A percentile compares a stretch with the other conserved stretches of the same genome.
phyloP scores from a whole-genome alignment of 1,140 invertebrate species.

The Helicoverpa zea region DNA sequence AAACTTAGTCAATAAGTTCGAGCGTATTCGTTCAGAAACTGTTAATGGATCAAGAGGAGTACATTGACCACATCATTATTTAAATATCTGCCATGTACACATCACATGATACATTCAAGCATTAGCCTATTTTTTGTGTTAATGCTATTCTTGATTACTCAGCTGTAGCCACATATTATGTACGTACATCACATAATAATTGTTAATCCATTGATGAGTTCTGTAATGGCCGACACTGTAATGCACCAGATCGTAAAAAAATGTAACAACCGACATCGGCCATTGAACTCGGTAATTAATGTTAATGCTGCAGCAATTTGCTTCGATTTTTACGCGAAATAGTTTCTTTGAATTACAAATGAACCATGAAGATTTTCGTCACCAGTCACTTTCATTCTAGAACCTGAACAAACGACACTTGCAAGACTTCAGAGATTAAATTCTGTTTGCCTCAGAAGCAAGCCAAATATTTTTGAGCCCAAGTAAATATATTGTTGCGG shows the following conservation, averaged over 20 bases:
- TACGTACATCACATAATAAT: not conserved
- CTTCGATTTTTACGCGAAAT: conserved; percentile 64
- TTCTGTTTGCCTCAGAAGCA: not conserved
- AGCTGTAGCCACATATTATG: conserved; percentile 3
- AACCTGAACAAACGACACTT: not conserved
- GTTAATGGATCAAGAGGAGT: not conserved
- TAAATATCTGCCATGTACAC: conserved; percentile 12
- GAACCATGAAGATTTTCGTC: conserved; percentile 57
- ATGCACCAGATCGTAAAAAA: conserved; percentile 48
- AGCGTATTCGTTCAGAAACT: not conserved
- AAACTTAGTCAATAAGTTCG: not conserved
- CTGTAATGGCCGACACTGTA: not conserved
- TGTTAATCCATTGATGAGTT: not conserved
- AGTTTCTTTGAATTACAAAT: conserved; percentile 65
- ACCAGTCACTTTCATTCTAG: conserved; percentile 57
- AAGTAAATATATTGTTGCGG: not conserved
- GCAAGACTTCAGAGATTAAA: not conserved
- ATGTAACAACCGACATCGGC: conserved; percentile 67
- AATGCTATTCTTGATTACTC: conserved; percentile 4
- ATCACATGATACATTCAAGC: conserved; percentile 36
- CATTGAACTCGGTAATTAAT: conserved; percentile 74
- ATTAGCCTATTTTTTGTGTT: not conserved
- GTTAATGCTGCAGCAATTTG: conserved; percentile 63
- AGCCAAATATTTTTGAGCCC: not conserved
- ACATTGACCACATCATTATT: conserved; percentile 39